A percentile compares a stretch with the other conserved stretches of the same genome.
These are phyloP conservation scores for Cheilosia scutellata DNA, from an alignment of 2,888 invertebrate species.

Conservation along the genomic window DNA sequence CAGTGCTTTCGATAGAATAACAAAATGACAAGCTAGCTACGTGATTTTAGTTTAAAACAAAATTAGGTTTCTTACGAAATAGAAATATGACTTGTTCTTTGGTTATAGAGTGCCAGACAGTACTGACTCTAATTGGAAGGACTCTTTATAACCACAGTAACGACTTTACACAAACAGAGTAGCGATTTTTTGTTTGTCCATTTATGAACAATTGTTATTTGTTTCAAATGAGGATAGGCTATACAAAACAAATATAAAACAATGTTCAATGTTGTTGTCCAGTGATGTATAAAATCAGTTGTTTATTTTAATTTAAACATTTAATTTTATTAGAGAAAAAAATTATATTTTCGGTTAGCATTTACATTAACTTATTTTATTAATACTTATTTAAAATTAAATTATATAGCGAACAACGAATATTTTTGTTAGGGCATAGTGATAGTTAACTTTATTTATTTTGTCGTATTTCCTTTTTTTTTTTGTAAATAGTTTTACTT, in stretches of 20 bases:
- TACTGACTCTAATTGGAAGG: neutral
- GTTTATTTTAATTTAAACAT: slow-evolving; percentile 43
- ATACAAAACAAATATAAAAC: neutral
- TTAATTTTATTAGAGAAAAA: slow-evolving; percentile 50
- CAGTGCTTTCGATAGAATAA: slow-evolving; percentile 20
- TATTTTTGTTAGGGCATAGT: slow-evolving; percentile 26
- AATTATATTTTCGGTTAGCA: slow-evolving; percentile 33
- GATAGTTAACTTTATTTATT: slow-evolving; percentile 54
- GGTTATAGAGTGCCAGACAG: slow-evolving; percentile 79
- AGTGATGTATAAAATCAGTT: slow-evolving; percentile 72
- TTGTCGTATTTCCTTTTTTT: slow-evolving; percentile 25
- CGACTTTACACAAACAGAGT: slow-evolving; percentile 79
- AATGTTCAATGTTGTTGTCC: slow-evolving; percentile 55
- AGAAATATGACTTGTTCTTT: slow-evolving; percentile 80
- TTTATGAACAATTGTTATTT: slow-evolving; percentile 41
- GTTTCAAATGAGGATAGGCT: slow-evolving; percentile 41
- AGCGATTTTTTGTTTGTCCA: slow-evolving; percentile 39
- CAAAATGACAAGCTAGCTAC: slow-evolving; percentile 53
- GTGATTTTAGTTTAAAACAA: slow-evolving; percentile 70
- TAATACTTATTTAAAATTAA: slow-evolving; percentile 37
- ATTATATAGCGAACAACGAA: slow-evolving; percentile 28
- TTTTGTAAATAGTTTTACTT: slow-evolving; percentile 63
- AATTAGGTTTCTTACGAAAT: slow-evolving; percentile 3
- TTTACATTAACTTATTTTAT: slow-evolving; percentile 62
- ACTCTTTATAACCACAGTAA: slow-evolving; percentile 81